These are phyloP conservation scores for Petrolisthes manimaculis DNA, from an alignment of 2,888 invertebrate genomes.

Conservation along the genomic window DNA sequence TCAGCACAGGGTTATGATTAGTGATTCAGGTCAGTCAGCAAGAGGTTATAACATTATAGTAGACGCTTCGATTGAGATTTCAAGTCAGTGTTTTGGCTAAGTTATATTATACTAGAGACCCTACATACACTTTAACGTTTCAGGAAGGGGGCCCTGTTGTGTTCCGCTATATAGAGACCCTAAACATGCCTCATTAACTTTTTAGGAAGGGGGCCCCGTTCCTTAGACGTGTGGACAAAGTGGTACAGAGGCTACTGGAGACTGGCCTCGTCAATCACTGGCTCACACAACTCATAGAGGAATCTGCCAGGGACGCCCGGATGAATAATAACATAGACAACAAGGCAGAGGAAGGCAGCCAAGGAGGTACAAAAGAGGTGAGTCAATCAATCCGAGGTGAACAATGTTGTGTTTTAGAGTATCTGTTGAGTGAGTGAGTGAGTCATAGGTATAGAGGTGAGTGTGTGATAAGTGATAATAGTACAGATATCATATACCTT, in stretches of 20 bases:
- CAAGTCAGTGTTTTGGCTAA: no score
- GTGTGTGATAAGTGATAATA: no score
- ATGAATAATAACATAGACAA: no score
- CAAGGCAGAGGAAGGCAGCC: no score
- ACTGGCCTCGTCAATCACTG: slow-evolving; percentile 27
- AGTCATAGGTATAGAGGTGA: no score
- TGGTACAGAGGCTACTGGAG: slow-evolving; percentile 24
- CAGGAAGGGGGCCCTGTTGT: background rate
- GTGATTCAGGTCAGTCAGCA: background rate
- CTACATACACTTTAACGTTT: background rate
- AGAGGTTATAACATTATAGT: background rate
- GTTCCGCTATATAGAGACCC: background rate
- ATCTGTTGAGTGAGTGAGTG: no score
- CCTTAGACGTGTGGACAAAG: slow-evolving; percentile 23
- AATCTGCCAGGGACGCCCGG: no score
- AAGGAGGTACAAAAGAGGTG: no score
- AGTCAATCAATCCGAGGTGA: no score
- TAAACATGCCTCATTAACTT: background rate
- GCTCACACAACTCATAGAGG: slow-evolving; percentile 21
- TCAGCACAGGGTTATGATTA: background rate
- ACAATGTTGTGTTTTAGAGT: no score
- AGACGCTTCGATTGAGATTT: background rate
- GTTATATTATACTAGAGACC: background rate
- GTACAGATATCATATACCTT: no score
- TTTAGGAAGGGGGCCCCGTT: slow-evolving; percentile 35